Conservation (phyloP, 2,797 vertebrate species). For the Pyrocephalus nanus region DNA sequence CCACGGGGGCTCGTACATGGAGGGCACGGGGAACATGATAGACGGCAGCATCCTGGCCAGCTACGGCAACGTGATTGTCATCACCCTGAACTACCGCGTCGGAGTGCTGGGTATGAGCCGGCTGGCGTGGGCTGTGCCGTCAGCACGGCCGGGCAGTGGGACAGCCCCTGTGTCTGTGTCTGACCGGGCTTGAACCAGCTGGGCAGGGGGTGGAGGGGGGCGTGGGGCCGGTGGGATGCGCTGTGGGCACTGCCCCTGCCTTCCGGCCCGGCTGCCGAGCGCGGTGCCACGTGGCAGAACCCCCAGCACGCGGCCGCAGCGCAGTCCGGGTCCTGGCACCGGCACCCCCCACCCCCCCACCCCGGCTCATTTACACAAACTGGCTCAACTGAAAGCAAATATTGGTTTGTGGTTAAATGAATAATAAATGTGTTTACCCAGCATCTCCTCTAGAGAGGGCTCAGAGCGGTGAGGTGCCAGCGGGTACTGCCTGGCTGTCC, state of each 20-base stretch:
- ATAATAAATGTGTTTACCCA: constrained; percentile 60
- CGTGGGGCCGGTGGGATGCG: accelerated
- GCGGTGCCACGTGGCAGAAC: neutral
- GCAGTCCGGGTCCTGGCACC: neutral
- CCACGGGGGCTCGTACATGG: constrained; percentile 99
- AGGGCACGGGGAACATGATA: constrained; percentile 99
- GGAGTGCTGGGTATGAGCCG: constrained; percentile 90
- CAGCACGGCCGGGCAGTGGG: neutral
- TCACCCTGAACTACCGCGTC: constrained; percentile 99
- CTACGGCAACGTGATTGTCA: constrained; percentile 98
- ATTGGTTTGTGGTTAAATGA: constrained; percentile 65
- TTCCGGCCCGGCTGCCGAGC: accelerated
- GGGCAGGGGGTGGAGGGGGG: neutral
- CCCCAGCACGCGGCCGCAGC: accelerated
- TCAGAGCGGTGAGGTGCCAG: neutral
- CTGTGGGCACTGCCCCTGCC: neutral
- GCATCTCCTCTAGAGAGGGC: constrained; percentile 36
- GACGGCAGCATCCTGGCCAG: constrained; percentile 97
- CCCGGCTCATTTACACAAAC: constrained; percentile 1
- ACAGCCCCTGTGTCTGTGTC: neutral
- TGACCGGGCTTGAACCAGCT: accelerated
- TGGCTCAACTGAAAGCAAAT: constrained; percentile 62
- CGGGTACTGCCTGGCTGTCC: neutral
- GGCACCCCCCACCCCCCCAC: too few relatives aligned
- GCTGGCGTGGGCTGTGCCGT: neutral